phyloP scores from a whole-genome alignment of 1,140 invertebrate species.

The Drosophila sucinea region DNA sequence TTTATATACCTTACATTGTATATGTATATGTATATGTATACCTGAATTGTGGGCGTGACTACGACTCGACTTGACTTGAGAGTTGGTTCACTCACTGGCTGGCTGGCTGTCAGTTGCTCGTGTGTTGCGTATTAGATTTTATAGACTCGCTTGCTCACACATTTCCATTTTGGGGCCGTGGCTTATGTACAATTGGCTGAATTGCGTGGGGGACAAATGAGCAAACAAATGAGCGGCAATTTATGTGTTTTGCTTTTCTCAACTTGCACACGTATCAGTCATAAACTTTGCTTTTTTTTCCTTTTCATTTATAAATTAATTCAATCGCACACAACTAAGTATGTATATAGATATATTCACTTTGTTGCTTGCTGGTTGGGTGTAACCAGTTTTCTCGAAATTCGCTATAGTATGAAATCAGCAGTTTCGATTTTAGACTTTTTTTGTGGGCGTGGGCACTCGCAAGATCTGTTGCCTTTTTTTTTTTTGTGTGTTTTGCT shows the following conservation, averaged over 20 bases:
- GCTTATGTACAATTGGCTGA: conserved; percentile 61
- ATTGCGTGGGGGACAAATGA: conserved; percentile 67
- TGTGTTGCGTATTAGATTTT: conserved; percentile 75
- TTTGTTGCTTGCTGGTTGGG: conserved; percentile 38
- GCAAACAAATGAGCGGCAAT: conserved; percentile 72
- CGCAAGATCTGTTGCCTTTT: conserved; percentile 23
- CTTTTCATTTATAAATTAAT: conserved; percentile 43
- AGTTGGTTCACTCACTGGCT: conserved; percentile 1
- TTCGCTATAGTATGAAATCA: conserved; percentile 65
- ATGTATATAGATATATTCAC: conserved; percentile 13
- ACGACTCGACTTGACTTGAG: conserved; percentile 16
- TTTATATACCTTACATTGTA: conserved; percentile 36
- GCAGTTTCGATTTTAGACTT: conserved; percentile 38
- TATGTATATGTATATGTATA: conserved; percentile 21
- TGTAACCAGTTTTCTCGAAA: conserved; percentile 66
- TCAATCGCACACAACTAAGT: conserved; percentile 23
- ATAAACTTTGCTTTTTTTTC: conserved; percentile 33
- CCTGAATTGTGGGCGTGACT: conserved; percentile 68
- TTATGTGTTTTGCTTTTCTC: conserved; percentile 42
- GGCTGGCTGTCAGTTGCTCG: background rate
- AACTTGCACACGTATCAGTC: conserved; percentile 5
- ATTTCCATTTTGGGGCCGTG: conserved; percentile 73
- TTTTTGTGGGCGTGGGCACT: conserved; percentile 71
- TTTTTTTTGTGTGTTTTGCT: conserved; percentile 30
- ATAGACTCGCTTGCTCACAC: conserved; percentile 62